A percentile compares a stretch with the other conserved stretches of the same genome.
Evolutionary conservation across 2,888 invertebrate genomes (phyloP).

Genomic region (Callosobruchus maculatus): DNA sequence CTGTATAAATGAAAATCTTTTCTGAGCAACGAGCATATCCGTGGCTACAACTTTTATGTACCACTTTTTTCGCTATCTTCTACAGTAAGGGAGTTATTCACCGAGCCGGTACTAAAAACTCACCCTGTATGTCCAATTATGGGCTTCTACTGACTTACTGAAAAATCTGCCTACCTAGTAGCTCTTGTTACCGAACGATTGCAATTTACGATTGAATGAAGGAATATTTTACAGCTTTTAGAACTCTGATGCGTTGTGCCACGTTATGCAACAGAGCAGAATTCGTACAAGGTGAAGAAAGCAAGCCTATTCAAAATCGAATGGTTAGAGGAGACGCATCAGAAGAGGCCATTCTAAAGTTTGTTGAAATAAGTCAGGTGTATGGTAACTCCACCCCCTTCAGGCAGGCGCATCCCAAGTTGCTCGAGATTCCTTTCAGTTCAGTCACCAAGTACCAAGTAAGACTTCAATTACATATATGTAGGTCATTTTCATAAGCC

Average conservation of each 20-base stretch:
- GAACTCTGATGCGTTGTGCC: conserved; percentile 49
- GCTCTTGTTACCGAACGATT: too few relatives aligned
- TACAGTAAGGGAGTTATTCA: too few relatives aligned
- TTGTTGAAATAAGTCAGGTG: conserved; percentile 56
- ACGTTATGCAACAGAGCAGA: conserved; percentile 72
- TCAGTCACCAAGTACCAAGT: conserved; percentile 68
- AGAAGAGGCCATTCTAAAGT: conserved; percentile 66
- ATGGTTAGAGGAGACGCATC: conserved; percentile 67
- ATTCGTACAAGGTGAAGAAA: conserved; percentile 49
- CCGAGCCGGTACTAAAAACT: too few relatives aligned
- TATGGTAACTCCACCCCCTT: conserved; percentile 33
- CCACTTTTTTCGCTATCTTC: too few relatives aligned
- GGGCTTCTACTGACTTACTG: too few relatives aligned
- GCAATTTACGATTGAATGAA: background rate
- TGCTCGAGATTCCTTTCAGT: conserved; percentile 64
- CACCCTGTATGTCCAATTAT: too few relatives aligned
- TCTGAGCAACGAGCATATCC: too few relatives aligned
- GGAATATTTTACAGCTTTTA: conserved; percentile 30
- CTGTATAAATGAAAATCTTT: too few relatives aligned
- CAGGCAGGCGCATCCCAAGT: conserved; percentile 55
- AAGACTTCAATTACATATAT: conserved; percentile 5
- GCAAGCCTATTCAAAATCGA: conserved; percentile 52
- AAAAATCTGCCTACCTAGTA: too few relatives aligned
- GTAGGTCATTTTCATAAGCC: conserved; percentile 4
- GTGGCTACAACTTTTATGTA: too few relatives aligned